Evolutionary conservation across 2,888 invertebrate genomes (phyloP).

Genomic region (Actias luna): DNA sequence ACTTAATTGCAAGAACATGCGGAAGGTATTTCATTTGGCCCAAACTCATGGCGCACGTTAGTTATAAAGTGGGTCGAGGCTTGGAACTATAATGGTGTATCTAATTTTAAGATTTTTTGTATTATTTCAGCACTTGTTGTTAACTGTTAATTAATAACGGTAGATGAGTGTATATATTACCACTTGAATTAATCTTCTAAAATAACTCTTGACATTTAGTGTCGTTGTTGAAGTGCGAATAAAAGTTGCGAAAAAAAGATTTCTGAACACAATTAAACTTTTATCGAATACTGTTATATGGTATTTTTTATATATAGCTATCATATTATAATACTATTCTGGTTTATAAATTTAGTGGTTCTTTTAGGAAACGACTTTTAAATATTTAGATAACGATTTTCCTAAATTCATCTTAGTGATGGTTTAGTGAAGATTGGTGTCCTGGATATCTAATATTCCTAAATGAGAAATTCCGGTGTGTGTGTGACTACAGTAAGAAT

Average conservation of each 20-base stretch:
- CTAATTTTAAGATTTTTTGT: background rate
- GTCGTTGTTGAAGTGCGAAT: background rate
- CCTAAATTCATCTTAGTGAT: too few species aligned
- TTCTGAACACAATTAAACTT: background rate
- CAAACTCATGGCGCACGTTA: background rate
- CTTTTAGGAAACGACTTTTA: too few species aligned
- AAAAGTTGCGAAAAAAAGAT: background rate
- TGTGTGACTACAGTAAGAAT: too few species aligned
- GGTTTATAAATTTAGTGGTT: too few species aligned
- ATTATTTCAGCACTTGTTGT: background rate
- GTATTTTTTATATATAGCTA: too few species aligned
- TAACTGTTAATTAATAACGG: background rate
- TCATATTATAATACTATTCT: too few species aligned
- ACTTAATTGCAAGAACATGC: conserved; percentile 14
- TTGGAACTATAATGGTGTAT: conserved; percentile 2
- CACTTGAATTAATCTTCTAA: background rate
- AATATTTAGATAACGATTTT: too few species aligned
- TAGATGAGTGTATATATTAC: background rate
- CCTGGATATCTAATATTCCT: too few species aligned
- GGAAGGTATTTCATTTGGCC: conserved; percentile 14
- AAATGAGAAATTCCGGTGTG: too few species aligned
- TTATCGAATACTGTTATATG: too few species aligned
- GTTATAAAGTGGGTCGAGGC: conserved; percentile 4
- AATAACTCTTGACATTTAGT: background rate
- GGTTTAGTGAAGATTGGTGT: too few species aligned